These are phyloP conservation scores for Sciaenops ocellatus DNA, from an alignment of 2,797 vertebrate genomes.

Conservation along the genomic window DNA sequence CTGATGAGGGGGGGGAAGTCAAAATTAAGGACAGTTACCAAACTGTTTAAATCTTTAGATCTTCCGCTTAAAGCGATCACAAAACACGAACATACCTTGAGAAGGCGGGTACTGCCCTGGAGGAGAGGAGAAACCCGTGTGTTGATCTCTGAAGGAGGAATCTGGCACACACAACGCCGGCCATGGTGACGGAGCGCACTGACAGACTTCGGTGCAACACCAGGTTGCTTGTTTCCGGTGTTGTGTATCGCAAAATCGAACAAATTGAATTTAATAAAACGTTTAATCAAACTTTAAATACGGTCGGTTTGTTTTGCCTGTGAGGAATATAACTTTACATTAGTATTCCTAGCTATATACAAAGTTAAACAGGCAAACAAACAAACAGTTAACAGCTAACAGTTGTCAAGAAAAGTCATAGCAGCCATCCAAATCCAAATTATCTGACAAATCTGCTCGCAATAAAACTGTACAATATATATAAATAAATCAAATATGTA, in stretches of 20 bases:
- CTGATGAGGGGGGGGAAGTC: background rate
- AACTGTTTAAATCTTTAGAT: background rate
- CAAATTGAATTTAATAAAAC: background rate
- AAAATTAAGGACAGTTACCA: background rate
- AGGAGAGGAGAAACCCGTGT: slow-evolving; percentile 50
- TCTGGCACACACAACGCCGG: slow-evolving; percentile 42
- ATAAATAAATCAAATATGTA: background rate
- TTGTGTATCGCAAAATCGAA: slow-evolving; percentile 48
- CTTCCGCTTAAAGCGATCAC: accelerated
- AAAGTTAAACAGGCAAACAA: background rate
- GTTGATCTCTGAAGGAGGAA: slow-evolving; percentile 69
- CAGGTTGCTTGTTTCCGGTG: slow-evolving; percentile 55
- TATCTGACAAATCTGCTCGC: background rate
- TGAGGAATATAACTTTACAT: no score
- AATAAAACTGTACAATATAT: background rate
- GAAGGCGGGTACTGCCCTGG: slow-evolving; percentile 41
- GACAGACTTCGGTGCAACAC: slow-evolving; percentile 62
- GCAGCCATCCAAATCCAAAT: background rate
- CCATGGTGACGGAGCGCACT: slow-evolving; percentile 71
- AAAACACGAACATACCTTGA: slow-evolving; percentile 60
- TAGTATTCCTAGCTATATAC: no score
- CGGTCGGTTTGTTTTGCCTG: no score
- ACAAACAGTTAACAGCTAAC: background rate
- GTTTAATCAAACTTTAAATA: background rate
- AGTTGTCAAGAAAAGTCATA: background rate